These are phyloP conservation scores for Oophaga pumilio DNA, from an alignment of 2,113 vertebrate genomes.

Conservation along the genomic window DNA sequence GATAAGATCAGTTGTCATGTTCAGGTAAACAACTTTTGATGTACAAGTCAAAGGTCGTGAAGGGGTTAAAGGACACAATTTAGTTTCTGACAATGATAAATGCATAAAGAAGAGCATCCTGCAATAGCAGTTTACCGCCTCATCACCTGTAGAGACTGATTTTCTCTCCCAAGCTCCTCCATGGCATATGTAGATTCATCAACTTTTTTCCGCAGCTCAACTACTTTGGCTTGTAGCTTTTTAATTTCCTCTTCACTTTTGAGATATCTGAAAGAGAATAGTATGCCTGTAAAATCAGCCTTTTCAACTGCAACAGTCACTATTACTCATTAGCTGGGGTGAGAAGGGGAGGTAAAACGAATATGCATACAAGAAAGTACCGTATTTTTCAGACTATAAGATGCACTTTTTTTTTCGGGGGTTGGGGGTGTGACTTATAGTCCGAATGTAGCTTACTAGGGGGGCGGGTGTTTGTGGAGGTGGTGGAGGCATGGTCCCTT, in stretches of 20 bases:
- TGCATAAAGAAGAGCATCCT: neutral
- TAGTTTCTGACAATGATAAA: neutral
- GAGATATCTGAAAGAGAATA: slow-evolving; percentile 79
- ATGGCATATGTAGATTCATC: slow-evolving; percentile 96
- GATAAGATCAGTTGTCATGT: too few relatives aligned
- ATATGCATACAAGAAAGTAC: too few relatives aligned
- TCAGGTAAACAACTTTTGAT: too few relatives aligned
- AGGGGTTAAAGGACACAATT: neutral
- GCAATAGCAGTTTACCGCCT: neutral
- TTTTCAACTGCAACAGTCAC: neutral
- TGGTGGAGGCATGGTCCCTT: too few relatives aligned
- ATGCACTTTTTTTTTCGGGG: too few relatives aligned
- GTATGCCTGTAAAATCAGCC: neutral
- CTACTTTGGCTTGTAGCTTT: slow-evolving; percentile 90
- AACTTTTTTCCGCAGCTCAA: slow-evolving; percentile 92
- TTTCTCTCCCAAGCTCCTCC: slow-evolving; percentile 96
- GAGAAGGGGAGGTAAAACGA: too few relatives aligned
- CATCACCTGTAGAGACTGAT: slow-evolving; percentile 92
- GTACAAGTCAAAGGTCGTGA: too few relatives aligned
- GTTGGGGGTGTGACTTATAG: too few relatives aligned
- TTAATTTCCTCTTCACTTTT: slow-evolving; percentile 98
- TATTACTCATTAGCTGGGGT: too few relatives aligned
- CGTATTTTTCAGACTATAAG: too few relatives aligned
- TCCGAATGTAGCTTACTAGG: too few relatives aligned
- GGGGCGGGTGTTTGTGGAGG: too few relatives aligned